Evolutionary conservation across 64 coral and sea anemone genomes (phyloP), one percentile per base, ranked within the genome.

Genomic region (Pachyseris speciosa): DNA sequence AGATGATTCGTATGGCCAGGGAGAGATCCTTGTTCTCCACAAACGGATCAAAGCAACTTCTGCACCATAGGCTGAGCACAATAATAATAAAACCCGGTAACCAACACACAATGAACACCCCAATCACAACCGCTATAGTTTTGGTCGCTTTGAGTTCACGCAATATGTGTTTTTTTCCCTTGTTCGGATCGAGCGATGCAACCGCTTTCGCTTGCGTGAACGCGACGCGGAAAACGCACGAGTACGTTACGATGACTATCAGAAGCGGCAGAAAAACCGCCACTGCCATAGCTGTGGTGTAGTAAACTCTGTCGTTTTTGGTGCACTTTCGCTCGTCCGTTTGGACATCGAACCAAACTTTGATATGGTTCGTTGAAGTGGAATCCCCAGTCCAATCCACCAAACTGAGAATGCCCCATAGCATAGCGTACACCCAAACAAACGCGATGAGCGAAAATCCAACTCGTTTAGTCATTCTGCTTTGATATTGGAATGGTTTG

Each of bases 111-210:
- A 69, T 80, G 29, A 93, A 97, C 27, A 57, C 91, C 34, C 95
- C 91, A 0, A 97, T 89, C 1, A 97, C 95, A 86, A 97, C 48
- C 13, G 95, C 91, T 16, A 97, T 84, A 33, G 95, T 97, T 51
- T 94, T 97, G 24, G 95, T 92, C 16, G 95, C 95, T 84, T 97
- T 97, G n/a, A 97, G 74, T 66, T 97, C 95, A 15, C 95, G 86
- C 48, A 97, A 88, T 36, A 88, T 79, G n/a, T 74, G 91, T 10
- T 67, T 71, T 2, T 92, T 84, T 17, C 95, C 86, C 51, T 84
- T 78, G 59, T 22, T 75, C 1, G 91, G 87, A 24, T 97, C 91
- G 20, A 85, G 78, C 0, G 86, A 69, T 2, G 95, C 90, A 0
- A 97, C 77, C 3, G 91, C 85, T 44, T 85, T 87, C 12, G 95